A percentile compares a stretch with the other conserved stretches of the same genome.
Conservation (phyloP, 2,888 invertebrate species). For the Zygothrica quintamaculata region DNA sequence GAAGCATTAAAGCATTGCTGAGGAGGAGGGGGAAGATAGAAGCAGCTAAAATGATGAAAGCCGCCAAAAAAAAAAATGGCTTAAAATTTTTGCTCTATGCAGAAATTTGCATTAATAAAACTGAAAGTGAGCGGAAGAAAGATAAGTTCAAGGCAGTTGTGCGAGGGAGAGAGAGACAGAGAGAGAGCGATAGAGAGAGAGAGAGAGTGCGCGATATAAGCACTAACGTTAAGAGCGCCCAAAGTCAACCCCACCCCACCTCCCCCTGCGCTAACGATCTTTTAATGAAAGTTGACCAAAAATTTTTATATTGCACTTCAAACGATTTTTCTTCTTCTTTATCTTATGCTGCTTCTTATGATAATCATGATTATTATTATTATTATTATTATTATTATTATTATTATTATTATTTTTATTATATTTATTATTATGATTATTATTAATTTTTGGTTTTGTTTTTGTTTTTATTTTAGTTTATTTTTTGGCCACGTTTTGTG, state of each 20-base stretch:
- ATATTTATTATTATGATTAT: conserved; percentile 3
- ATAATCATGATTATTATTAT: no score
- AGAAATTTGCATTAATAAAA: conserved; percentile 18
- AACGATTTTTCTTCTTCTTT: conserved; percentile 2
- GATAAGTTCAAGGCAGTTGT: conserved; percentile 8
- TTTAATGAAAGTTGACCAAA: conserved; percentile 51
- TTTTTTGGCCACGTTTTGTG: conserved; percentile 43
- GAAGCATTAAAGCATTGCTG: no score
- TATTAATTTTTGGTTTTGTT: neutral
- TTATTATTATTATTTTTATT: neutral
- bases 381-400: no score
- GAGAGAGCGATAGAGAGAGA: neutral
- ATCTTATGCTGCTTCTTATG: no score
- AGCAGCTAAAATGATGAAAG: neutral
- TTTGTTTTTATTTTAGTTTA: neutral
- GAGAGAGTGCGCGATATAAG: no score
- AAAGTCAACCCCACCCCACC: neutral
- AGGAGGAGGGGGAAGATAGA: neutral
- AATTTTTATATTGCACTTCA: conserved; percentile 4
- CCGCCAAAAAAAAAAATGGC: conserved; percentile 20
- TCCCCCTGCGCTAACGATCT: conserved; percentile 34
- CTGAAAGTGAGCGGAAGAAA: conserved; percentile 10
- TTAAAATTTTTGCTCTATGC: conserved; percentile 13
- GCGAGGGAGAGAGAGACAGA: neutral
- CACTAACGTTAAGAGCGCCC: no score